Conservation (phyloP, 2,113 vertebrate genomes). For the Pelecanoides urinatrix region DNA sequence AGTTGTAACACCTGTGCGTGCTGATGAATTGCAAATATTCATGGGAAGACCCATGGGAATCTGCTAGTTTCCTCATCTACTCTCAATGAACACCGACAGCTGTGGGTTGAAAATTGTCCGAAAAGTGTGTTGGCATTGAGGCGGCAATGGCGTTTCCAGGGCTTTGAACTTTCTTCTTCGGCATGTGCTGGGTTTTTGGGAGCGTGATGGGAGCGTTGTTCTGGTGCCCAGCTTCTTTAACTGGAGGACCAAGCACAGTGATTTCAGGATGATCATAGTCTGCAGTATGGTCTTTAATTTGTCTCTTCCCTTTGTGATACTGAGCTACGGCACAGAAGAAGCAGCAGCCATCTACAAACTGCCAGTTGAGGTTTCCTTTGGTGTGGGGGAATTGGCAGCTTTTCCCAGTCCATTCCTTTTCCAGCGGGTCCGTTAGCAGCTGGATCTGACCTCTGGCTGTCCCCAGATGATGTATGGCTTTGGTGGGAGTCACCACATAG, state of each 20-base stretch:
- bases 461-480: not conserved
- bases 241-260: not conserved
- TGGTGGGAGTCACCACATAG: not conserved
- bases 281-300: not conserved
- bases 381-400: not conserved
- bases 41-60: not conserved
- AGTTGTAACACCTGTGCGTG: fast-evolving
- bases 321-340: not conserved
- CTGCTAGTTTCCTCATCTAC: not conserved
- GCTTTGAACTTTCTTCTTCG: not conserved
- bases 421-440: not conserved
- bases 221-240: not conserved
- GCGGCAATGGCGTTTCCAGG: not conserved
- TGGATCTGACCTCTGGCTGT: not conserved
- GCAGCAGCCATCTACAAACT: not conserved
- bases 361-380: not conserved
- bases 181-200: not conserved
- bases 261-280: not conserved
- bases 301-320: not conserved
- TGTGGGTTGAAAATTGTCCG: not conserved
- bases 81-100: not conserved
- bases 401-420: not conserved
- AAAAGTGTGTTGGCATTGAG: too few relatives aligned
- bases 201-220: not conserved
- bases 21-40: not conserved